Base-by-base conservation (phyloP, 2,113 vertebrate species). In the Pavo muticus region DNA sequence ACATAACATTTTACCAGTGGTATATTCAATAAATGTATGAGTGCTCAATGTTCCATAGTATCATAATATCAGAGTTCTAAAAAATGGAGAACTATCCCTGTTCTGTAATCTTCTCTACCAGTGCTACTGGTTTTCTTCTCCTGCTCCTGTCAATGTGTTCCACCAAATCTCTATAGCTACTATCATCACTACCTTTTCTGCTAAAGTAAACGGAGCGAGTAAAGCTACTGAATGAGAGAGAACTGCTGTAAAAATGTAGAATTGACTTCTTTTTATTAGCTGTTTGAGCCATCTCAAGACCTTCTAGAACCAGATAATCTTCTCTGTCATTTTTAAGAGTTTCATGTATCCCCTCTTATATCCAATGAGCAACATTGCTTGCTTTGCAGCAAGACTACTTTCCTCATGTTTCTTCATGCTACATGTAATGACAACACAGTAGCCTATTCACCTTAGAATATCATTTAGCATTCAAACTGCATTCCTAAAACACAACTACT, bases 101-200 rank as follows among this genome's bases (percentile, higher is more conserved):
- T 85, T 82, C 30, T 0, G 0, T 60, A 74, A 68, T 21, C 8
- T 6, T 68, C 57, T 23, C 35, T 90, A 87, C 39, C 1, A 1
- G 48, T 29, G 32, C 18, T 68, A 71, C 21, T 32, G 61, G 2
- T 78, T 21, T 23, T 30, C 45, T 80, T 11, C 7, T 50, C 37
- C 64, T 64, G 48, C 11, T 56, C 18, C 35, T 64, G 20, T 50
- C 63, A 72, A 64, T 27, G 32, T 48, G 14, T 61, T 84, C 13
- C 64, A 87, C 17, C 64, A 87, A 73, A 80, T 44, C 77, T 74
- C 69, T 87, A 37, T 30, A 77, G 29, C 60, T 77, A 37, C 70
- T 77, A 17, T 37, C 13, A 18, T 29, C 52, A 32, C 30, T 47
- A 65, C 2, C 17, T 84, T 67, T 70, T 50, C 69, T 70, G 80